phyloP scores from a whole-genome alignment of 2,113 vertebrate species.

The Dasyprocta punctata region DNA sequence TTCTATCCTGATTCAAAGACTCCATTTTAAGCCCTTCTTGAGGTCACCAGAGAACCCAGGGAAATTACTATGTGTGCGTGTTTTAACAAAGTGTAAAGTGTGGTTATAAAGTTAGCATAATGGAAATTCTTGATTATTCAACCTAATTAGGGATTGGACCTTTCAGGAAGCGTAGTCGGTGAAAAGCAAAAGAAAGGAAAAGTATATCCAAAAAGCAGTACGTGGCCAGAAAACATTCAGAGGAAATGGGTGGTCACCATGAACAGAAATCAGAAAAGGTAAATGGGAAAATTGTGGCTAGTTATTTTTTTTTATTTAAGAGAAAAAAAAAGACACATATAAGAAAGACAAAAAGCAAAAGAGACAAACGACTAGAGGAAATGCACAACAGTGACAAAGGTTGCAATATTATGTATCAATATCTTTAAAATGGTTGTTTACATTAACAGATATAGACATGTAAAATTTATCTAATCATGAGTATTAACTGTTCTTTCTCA shows the following conservation, averaged over 20 bases:
- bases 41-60: neutral
- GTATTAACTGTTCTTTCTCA: too few species aligned
- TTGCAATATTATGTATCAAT: too few species aligned
- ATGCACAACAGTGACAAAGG: too few species aligned
- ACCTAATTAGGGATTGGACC: conserved; percentile 25
- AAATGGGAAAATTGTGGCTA: neutral
- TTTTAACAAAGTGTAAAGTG: conserved; percentile 48
- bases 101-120: conserved; percentile 59
- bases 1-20: neutral
- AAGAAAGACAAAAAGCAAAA: too few species aligned
- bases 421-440: too few species aligned
- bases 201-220: neutral
- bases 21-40: neutral
- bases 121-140: conserved; percentile 44
- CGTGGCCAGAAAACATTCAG: neutral
- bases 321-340: too few species aligned
- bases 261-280: neutral
- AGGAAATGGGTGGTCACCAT: neutral
- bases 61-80: neutral
- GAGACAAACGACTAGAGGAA: too few species aligned
- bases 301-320: too few species aligned
- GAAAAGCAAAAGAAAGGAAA: neutral
- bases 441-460: too few species aligned
- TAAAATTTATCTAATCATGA: too few species aligned
- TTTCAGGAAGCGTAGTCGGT: neutral